Evolutionary conservation across 2,113 vertebrate species (phyloP).

Genomic region (Sinocyclocheilus grahami): DNA sequence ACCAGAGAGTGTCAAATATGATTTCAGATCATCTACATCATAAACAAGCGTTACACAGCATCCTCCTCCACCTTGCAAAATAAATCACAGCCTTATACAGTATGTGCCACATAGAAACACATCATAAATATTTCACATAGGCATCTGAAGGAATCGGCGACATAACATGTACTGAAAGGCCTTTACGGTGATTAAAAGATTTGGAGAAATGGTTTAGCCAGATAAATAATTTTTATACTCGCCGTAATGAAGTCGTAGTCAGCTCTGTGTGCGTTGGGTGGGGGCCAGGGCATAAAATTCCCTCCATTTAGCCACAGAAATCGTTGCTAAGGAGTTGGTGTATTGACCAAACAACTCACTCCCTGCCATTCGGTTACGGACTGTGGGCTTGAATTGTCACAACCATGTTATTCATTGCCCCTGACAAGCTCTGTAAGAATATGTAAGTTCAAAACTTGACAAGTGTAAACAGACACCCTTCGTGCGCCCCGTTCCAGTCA

Average conservation of each 20-base stretch:
- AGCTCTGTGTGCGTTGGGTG: slow-evolving; percentile 54
- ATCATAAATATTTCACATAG: slow-evolving; percentile 60
- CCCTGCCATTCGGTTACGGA: slow-evolving; percentile 54
- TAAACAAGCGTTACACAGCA: slow-evolving; percentile 45
- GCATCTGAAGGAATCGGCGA: slow-evolving; percentile 50
- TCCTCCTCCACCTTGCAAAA: slow-evolving; percentile 4
- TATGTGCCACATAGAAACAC: slow-evolving; percentile 50
- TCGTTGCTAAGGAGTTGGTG: slow-evolving; percentile 61
- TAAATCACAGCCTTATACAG: slow-evolving; percentile 56
- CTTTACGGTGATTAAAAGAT: slow-evolving; percentile 65
- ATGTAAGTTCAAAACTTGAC: slow-evolving; percentile 63
- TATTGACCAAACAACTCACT: slow-evolving; percentile 65
- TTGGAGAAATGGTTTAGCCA: slow-evolving; percentile 60
- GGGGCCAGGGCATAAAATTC: slow-evolving; percentile 59
- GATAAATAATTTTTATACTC: slow-evolving; percentile 67
- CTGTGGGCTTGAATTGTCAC: slow-evolving; percentile 55
- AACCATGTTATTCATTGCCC: slow-evolving; percentile 51
- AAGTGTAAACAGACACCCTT: slow-evolving; percentile 63
- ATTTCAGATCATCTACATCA: slow-evolving; percentile 61
- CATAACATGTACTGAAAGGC: slow-evolving; percentile 49
- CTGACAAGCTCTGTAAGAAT: slow-evolving; percentile 55
- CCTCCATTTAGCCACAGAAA: slow-evolving; percentile 63
- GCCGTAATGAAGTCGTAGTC: slow-evolving; percentile 55
- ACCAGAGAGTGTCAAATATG: slow-evolving; percentile 59
- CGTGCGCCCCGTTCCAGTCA: slow-evolving; percentile 53